phyloP scores from a whole-genome alignment of 2,888 invertebrate species.

The Agrilus biguttatus region DNA sequence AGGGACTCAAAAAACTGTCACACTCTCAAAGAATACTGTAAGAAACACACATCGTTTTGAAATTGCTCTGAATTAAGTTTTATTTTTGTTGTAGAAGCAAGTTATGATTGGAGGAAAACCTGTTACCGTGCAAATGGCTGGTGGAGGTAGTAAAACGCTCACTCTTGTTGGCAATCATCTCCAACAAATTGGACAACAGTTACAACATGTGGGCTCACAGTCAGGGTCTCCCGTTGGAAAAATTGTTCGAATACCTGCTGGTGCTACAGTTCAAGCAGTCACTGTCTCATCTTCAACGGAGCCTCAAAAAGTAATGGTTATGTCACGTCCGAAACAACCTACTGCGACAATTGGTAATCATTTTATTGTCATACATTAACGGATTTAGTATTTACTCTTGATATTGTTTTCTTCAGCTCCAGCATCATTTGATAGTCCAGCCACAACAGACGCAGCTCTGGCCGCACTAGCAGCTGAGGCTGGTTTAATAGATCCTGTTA shows the following conservation, averaged over 20 bases:
- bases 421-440: conserved; percentile 40
- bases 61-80: neutral
- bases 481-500: conserved; percentile 37
- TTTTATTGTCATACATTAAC: neutral
- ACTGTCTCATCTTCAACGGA: conserved; percentile 18
- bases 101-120: conserved; percentile 57
- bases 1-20: conserved; percentile 43
- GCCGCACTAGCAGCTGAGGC: conserved; percentile 49
- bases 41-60: conserved; percentile 9
- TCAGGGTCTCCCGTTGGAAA: conserved; percentile 18
- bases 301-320: conserved; percentile 34
- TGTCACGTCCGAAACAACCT: conserved; percentile 38
- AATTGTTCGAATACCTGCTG: conserved; percentile 27
- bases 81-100: conserved; percentile 33
- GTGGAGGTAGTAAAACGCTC: conserved; percentile 45
- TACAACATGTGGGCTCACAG: conserved; percentile 2
- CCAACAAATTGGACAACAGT: conserved; percentile 14
- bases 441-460: conserved; percentile 45
- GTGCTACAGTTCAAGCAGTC: conserved; percentile 17
- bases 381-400: neutral
- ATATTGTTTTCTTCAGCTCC: conserved; percentile 24
- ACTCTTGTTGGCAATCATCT: conserved; percentile 35
- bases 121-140: conserved; percentile 55
- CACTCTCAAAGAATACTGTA: conserved; percentile 40
- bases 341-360: conserved; percentile 36